Evolutionary conservation across 2,888 invertebrate genomes (phyloP).

Genomic region (Trissolcus brochymenae): DNA sequence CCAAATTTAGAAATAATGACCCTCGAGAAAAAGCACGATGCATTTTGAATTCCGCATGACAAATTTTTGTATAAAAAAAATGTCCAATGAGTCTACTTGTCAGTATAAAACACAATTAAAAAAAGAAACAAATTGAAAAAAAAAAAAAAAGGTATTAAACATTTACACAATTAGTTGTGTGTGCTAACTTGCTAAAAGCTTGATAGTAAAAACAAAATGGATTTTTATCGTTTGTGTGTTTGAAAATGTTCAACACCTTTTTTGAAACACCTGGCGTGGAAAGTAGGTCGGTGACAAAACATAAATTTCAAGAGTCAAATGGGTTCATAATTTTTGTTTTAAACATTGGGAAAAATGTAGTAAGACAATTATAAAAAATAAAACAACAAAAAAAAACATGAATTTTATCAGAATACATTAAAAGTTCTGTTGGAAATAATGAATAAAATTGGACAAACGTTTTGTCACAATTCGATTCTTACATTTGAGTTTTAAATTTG

Average conservation of each 20-base stretch:
- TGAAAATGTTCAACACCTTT: neutral
- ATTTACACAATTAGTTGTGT: too few relatives aligned
- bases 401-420: neutral
- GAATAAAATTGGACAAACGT: neutral
- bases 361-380: neutral
- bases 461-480: too few relatives aligned
- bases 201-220: too few relatives aligned
- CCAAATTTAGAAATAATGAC: constrained; percentile 41
- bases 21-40: constrained; percentile 13
- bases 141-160: too few relatives aligned
- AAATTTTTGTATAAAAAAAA: neutral
- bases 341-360: too few relatives aligned
- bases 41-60: constrained; percentile 20
- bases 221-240: neutral
- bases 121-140: too few relatives aligned
- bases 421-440: neutral
- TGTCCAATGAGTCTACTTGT: neutral
- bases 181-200: too few relatives aligned
- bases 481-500: too few relatives aligned
- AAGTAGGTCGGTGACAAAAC: constrained; percentile 48
- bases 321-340: constrained; percentile 20
- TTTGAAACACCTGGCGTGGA: neutral
- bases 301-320: constrained; percentile 40
- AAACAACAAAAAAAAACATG: neutral
- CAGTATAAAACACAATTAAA: too few relatives aligned